A percentile compares a stretch with the other conserved stretches of the same genome.
phyloP scores from a whole-genome alignment of 2,113 vertebrate genomes.

The Pangasianodon hypophthalmus region DNA sequence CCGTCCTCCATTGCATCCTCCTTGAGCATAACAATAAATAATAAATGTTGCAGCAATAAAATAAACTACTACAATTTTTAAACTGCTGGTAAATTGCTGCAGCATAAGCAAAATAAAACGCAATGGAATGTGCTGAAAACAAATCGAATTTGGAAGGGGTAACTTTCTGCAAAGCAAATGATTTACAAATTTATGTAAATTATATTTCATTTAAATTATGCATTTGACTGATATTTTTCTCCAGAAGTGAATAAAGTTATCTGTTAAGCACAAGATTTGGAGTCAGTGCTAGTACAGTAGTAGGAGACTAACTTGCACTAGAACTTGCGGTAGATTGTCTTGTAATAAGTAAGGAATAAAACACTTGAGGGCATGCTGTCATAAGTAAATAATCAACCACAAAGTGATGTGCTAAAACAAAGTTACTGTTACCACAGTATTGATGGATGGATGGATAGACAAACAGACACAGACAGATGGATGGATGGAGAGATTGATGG shows the following conservation, averaged over 20 bases:
- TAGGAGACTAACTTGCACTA: neutral
- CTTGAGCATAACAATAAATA: slow-evolving; percentile 23
- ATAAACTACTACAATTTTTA: neutral
- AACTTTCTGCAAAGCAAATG: too few species aligned
- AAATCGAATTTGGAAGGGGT: neutral
- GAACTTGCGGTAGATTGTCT: neutral
- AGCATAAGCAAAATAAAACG: neutral
- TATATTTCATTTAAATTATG: neutral
- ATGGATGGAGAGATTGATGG: neutral
- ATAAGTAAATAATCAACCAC: neutral
- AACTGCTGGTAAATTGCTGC: too few species aligned
- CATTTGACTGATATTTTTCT: neutral
- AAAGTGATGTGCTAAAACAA: neutral
- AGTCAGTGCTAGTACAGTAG: too few species aligned
- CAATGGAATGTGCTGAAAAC: neutral
- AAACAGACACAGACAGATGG: neutral
- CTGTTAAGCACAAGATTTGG: too few species aligned
- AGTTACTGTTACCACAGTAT: neutral
- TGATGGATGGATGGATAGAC: neutral
- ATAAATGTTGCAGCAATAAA: neutral
- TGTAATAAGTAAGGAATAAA: neutral
- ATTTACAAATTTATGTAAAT: too few species aligned
- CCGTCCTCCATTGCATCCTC: slow-evolving; percentile 76
- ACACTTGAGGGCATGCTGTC: neutral
- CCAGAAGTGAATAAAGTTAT: too few species aligned